Conservation (phyloP, 2,888 invertebrate genomes). For the Acanthosoma haemorrhoidale region DNA sequence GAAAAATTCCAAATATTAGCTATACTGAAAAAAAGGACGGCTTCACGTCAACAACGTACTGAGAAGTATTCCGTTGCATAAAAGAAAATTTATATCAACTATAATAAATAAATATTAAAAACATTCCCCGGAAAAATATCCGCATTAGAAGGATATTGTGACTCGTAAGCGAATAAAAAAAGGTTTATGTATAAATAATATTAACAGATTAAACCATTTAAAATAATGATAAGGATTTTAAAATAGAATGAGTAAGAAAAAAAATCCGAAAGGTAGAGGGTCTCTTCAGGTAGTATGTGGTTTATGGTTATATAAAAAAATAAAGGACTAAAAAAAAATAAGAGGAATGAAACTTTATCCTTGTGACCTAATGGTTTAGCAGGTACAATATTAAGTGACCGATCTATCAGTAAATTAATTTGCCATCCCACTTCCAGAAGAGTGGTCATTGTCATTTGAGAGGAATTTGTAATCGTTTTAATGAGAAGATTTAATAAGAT, state of each 20-base stretch:
- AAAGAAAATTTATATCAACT: no score
- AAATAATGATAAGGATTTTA: not conserved
- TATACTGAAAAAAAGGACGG: no score
- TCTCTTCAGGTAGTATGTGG: not conserved
- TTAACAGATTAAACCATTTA: not conserved
- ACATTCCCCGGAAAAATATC: no score
- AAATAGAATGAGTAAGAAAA: not conserved
- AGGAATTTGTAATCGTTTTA: no score
- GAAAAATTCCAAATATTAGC: no score
- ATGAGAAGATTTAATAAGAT: no score
- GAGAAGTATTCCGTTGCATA: no score
- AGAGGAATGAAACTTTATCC: constrained; percentile 7
- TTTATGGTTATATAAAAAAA: not conserved
- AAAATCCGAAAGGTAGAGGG: not conserved
- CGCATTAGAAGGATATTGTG: no score
- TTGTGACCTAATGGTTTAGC: not conserved
- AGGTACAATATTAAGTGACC: not conserved
- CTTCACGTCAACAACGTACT: no score
- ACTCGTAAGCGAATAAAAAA: no score
- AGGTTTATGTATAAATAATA: no score
- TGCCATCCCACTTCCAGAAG: not conserved
- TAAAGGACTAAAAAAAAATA: not conserved
- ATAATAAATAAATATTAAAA: no score
- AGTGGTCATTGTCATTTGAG: not conserved
- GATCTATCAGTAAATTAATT: not conserved